A percentile compares a stretch with the other conserved stretches of the same genome.
Conservation (phyloP, 2,113 vertebrate genomes). For the Lasiurus cinereus region DNA sequence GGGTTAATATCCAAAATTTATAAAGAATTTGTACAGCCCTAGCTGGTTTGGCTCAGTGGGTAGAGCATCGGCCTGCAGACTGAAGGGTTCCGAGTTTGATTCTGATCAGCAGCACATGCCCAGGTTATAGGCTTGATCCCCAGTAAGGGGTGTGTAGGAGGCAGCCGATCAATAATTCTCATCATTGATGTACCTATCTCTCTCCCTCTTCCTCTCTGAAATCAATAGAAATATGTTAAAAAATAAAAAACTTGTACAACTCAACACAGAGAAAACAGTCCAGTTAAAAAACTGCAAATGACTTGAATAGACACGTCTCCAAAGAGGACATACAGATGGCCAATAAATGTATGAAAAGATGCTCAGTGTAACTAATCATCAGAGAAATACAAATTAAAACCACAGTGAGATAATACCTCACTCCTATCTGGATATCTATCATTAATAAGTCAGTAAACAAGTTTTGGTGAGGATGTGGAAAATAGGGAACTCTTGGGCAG, state of each 20-base stretch:
- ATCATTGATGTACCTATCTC: no score
- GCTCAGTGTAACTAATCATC: background rate
- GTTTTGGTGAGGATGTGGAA: background rate
- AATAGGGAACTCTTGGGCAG: background rate
- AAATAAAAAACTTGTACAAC: background rate
- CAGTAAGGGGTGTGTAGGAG: no score
- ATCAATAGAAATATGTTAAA: no score
- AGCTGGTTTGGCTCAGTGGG: no score
- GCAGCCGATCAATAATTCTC: no score
- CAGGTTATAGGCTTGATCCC: no score
- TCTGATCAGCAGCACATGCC: no score
- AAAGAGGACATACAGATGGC: background rate
- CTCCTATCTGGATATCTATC: background rate
- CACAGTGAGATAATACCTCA: background rate
- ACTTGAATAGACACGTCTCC: background rate
- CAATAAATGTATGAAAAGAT: background rate
- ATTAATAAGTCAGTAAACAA: background rate
- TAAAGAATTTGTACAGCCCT: background rate
- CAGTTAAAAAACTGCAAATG: background rate
- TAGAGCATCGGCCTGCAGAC: no score
- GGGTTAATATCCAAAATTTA: background rate
- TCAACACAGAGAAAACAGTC: background rate
- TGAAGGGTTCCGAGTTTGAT: no score
- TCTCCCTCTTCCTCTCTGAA: no score
- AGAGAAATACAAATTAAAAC: background rate